Percentiles rank a stretch among this genome's conserved stretches.
Conservation (phyloP, 2,888 invertebrate genomes). For the Drepanosiphum platanoidis region DNA sequence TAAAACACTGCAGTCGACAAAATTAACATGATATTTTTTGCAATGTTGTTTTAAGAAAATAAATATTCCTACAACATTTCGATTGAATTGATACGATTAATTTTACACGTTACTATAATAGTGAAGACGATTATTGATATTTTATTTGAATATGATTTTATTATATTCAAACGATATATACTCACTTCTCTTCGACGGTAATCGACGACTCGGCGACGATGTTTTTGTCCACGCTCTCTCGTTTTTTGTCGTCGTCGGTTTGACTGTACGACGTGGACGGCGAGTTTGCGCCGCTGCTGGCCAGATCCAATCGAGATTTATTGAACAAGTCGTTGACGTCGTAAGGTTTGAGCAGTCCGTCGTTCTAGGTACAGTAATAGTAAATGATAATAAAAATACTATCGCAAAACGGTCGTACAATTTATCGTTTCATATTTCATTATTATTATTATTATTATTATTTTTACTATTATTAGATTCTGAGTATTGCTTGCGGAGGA, state of each 20-base stretch:
- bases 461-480: background rate
- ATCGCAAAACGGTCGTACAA: background rate
- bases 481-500: no score
- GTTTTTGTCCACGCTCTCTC: background rate
- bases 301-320: conserved; percentile 4
- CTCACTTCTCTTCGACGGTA: background rate
- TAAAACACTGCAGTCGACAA: no score
- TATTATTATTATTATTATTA: background rate
- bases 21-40: no score
- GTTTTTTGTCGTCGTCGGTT: conserved; percentile 6
- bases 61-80: no score
- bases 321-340: conserved; percentile 48
- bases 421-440: background rate
- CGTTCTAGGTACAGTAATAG: conserved; percentile 7
- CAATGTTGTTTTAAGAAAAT: no score
- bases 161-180: background rate
- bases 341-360: conserved; percentile 25
- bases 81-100: no score
- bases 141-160: no score
- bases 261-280: conserved; percentile 16
- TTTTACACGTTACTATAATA: no score
- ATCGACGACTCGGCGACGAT: background rate
- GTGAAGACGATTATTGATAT: no score
- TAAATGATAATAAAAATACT: no score
- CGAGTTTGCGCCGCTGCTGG: background rate